phyloP scores from a whole-genome alignment of 2,888 invertebrate species.

The Pinctada fucata region DNA sequence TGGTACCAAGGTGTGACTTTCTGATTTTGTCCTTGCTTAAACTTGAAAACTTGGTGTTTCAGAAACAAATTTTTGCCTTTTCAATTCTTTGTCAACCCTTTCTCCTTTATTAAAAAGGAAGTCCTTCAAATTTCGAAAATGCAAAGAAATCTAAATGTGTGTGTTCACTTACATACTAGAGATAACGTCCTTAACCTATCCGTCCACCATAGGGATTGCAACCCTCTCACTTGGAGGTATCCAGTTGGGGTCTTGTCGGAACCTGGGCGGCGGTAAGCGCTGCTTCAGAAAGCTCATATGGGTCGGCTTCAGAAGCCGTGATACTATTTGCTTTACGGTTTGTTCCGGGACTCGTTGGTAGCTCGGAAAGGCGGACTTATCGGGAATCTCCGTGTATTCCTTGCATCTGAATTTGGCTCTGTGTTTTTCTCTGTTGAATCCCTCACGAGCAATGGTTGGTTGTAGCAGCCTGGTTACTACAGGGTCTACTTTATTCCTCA shows the following conservation, averaged over 20 bases:
- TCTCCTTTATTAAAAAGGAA: too few relatives aligned
- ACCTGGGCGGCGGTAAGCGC: conserved; percentile 21
- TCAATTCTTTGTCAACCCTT: too few relatives aligned
- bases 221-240: background rate
- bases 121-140: too few relatives aligned
- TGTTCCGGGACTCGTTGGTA: conserved; percentile 53
- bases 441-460: conserved; percentile 42
- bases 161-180: too few relatives aligned
- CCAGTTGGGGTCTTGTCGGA: conserved; percentile 19
- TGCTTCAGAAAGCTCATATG: conserved; percentile 25
- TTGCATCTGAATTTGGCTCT: conserved; percentile 30
- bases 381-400: conserved; percentile 41
- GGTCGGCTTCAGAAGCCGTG: conserved; percentile 47
- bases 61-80: too few relatives aligned
- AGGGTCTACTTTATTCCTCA: conserved; percentile 43
- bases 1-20: too few relatives aligned
- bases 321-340: conserved; percentile 46
- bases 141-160: too few relatives aligned
- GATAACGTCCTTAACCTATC: background rate
- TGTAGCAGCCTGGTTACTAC: conserved; percentile 48
- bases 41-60: too few relatives aligned
- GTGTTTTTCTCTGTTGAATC: conserved; percentile 37
- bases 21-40: too few relatives aligned
- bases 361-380: conserved; percentile 53
- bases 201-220: conserved; percentile 13